Base-by-base conservation (phyloP, 2,113 vertebrate species). In the Boleophthalmus pectinirostris region DNA sequence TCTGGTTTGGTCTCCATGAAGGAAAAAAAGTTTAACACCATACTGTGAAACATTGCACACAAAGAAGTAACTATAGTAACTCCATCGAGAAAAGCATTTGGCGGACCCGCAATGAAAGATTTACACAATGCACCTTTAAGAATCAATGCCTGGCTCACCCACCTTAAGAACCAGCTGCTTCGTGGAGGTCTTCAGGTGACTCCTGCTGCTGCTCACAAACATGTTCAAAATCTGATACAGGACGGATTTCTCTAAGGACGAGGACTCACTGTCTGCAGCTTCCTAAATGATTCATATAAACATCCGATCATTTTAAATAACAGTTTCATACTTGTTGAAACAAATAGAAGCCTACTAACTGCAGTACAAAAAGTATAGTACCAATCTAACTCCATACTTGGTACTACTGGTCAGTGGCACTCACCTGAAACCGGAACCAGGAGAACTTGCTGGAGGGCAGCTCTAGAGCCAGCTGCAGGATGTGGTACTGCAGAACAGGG, bases 201-300 rank as follows among this genome's bases (percentile, higher is more conserved):
- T 73, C 56, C 88, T 93, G 70, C 82, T 91, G 87, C 94, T 95
- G 74, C 91, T 95, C 64, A 95, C 93, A 88, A 97, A 96, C 97
- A 99, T 99, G 91, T 96, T 97, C 87, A 99, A 94, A 71, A 99
- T 84, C 69, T 98, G 86, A 82, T 96, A 97, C 82, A 99, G 95
- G 0, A 99, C 95, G 0, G 97, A 97, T 70, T 93, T 95, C 72
- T 97, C 95, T 21, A 91, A 93, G 74, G 90, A 79, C 0, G 77
- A 51, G 0, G 92, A 88, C 29, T 94, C 94, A 29, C 84, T 20
- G 53, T 93, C 92, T 5, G 85, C 83, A 35, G 90, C 64, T 69
- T 95, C 95, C 97, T 98, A 61, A 13, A 0, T 80, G 67, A 72
- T 56, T 23, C 57, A 1, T 61, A 58, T 8, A 18, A 4, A 61